Evolutionary conservation across 2,888 invertebrate genomes (phyloP).

Genomic region (Sycophila texana): DNA sequence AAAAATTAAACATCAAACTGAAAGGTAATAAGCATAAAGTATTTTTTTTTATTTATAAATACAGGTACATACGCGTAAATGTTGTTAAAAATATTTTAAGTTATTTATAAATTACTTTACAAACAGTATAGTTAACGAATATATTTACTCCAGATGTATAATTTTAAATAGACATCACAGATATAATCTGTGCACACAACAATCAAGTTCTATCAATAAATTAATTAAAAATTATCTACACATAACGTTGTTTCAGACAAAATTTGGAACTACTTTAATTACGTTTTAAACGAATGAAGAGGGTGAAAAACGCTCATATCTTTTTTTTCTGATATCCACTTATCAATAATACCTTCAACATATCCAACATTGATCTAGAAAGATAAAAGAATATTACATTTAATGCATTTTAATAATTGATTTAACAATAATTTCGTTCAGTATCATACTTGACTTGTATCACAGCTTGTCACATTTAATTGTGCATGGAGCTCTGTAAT

Average conservation of each 20-base stretch:
- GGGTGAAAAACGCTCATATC: constrained; percentile 64
- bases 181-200: not conserved
- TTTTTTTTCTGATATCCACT: constrained; percentile 63
- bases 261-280: constrained; percentile 61
- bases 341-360: constrained; percentile 60
- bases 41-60: too few species aligned
- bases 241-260: not conserved
- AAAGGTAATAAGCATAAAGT: too few species aligned
- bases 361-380: constrained; percentile 60
- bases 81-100: too few species aligned
- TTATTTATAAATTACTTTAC: not conserved
- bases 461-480: constrained; percentile 19
- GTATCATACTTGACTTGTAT: constrained; percentile 35
- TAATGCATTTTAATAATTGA: not conserved
- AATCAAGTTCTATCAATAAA: not conserved
- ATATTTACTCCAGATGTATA: constrained; percentile 19
- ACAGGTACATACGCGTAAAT: too few species aligned
- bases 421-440: not conserved
- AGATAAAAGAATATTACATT: constrained; percentile 7
- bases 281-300: constrained; percentile 57
- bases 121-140: not conserved
- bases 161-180: constrained; percentile 37
- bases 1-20: too few species aligned
- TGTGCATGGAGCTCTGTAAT: constrained; percentile 40
- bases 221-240: not conserved